Percentiles rank a stretch among this genome's conserved stretches.
These are phyloP conservation scores for Oplegnathus fasciatus DNA, from an alignment of 2,113 vertebrate genomes.

Conservation along the genomic window DNA sequence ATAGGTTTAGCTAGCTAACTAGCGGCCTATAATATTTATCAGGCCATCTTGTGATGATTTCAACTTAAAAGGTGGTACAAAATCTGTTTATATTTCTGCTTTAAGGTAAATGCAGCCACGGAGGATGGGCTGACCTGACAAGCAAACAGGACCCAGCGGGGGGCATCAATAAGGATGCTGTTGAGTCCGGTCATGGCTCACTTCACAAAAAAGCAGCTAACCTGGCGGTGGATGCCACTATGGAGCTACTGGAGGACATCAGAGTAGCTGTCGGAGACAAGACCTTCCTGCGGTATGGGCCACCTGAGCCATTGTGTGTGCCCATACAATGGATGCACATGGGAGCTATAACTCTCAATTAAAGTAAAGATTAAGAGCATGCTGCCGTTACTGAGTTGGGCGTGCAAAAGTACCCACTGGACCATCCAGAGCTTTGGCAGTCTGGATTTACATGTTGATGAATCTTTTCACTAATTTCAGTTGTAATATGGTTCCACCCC, in stretches of 20 bases:
- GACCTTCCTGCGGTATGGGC: slow-evolving; percentile 56
- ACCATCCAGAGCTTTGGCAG: too few relatives aligned
- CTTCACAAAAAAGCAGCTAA: slow-evolving; percentile 60
- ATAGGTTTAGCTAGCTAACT: too few relatives aligned
- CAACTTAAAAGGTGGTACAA: too few relatives aligned
- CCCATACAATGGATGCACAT: neutral
- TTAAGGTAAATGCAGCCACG: slow-evolving; percentile 75
- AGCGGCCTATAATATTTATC: too few relatives aligned
- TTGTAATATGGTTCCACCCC: too few relatives aligned
- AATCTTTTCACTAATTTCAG: neutral
- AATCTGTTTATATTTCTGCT: neutral
- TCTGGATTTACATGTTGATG: neutral
- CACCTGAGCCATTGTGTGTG: neutral
- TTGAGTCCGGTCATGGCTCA: slow-evolving; percentile 51
- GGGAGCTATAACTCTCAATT: too few relatives aligned
- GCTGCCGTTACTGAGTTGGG: too few relatives aligned
- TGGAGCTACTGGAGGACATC: slow-evolving; percentile 75
- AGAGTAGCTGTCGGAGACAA: slow-evolving; percentile 59
- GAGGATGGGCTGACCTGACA: slow-evolving; percentile 48
- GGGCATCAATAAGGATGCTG: slow-evolving; percentile 72
- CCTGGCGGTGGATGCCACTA: slow-evolving; percentile 65
- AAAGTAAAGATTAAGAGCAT: too few relatives aligned
- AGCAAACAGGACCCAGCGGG: slow-evolving; percentile 51
- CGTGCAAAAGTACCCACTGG: too few relatives aligned
- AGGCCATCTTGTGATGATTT: too few relatives aligned